Evolutionary conservation across 2,113 vertebrate genomes (phyloP).

Genomic region (Chaetops frenatus): DNA sequence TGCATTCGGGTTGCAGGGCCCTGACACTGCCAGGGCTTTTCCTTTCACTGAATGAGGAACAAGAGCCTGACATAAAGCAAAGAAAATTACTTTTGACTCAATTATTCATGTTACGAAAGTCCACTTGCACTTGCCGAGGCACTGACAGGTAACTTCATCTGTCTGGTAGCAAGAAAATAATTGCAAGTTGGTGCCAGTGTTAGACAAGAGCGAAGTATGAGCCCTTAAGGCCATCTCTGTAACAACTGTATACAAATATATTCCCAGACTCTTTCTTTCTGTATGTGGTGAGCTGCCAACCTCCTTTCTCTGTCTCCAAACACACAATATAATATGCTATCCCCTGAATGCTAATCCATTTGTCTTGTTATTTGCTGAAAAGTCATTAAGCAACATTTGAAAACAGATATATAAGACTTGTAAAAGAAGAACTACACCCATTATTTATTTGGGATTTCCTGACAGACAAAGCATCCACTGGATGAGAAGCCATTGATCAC

Average conservation of each 20-base stretch:
- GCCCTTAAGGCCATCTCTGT: background rate
- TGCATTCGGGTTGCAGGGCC: background rate
- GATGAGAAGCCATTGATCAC: background rate
- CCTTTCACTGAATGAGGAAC: background rate
- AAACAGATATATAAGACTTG: background rate
- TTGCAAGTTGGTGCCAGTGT: background rate
- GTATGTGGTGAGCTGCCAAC: background rate
- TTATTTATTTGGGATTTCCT: background rate
- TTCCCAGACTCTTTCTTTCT: background rate
- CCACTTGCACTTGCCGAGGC: background rate
- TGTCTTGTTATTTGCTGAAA: background rate
- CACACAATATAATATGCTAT: background rate
- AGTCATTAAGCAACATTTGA: background rate
- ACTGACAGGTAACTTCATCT: conserved; percentile 3
- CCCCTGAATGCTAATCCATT: background rate
- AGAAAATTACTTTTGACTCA: background rate
- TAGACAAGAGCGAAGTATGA: background rate
- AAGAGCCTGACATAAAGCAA: background rate
- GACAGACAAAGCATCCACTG: background rate
- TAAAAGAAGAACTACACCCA: background rate
- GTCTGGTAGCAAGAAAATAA: conserved; percentile 1
- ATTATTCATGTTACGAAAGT: background rate
- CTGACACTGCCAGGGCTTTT: background rate
- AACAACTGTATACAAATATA: background rate
- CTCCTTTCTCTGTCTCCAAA: background rate